phyloP scores from a whole-genome alignment of 2,113 vertebrate species.

The Phasianus colchicus region DNA sequence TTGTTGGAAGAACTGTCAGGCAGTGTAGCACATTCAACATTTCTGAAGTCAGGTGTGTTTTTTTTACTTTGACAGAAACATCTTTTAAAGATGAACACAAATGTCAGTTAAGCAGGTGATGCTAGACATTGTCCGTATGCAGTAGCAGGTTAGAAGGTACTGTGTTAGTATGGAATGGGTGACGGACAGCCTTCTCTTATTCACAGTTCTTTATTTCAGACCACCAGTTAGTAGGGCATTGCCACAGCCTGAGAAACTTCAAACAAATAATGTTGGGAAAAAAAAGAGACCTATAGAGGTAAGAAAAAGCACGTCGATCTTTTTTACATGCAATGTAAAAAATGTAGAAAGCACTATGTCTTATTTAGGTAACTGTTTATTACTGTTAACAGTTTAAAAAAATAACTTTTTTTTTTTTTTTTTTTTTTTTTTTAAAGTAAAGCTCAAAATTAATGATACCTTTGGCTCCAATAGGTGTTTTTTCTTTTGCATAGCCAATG shows the following conservation, averaged over 20 bases:
- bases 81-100: background rate
- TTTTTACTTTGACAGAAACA: background rate
- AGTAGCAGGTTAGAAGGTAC: conserved; percentile 40
- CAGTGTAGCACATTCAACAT: background rate
- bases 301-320: conserved; percentile 28
- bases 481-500: background rate
- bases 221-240: conserved; percentile 97
- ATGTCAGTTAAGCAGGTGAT: background rate
- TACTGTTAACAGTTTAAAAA: background rate
- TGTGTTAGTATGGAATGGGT: conserved; percentile 70
- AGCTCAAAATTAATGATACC: background rate
- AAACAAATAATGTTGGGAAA: conserved; percentile 97
- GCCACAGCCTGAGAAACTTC: conserved; percentile 96
- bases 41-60: background rate
- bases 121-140: background rate
- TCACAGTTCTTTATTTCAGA: conserved; percentile 87
- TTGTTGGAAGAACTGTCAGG: background rate
- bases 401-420: background rate
- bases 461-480: background rate
- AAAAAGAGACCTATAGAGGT: conserved; percentile 98
- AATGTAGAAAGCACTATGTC: background rate
- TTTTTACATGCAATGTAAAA: background rate
- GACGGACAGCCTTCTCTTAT: conserved; percentile 75
- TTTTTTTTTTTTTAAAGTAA: no score
- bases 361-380: background rate